These are phyloP conservation scores for Hetaerina titia DNA, from an alignment of 2,888 invertebrate genomes.

Conservation along the genomic window DNA sequence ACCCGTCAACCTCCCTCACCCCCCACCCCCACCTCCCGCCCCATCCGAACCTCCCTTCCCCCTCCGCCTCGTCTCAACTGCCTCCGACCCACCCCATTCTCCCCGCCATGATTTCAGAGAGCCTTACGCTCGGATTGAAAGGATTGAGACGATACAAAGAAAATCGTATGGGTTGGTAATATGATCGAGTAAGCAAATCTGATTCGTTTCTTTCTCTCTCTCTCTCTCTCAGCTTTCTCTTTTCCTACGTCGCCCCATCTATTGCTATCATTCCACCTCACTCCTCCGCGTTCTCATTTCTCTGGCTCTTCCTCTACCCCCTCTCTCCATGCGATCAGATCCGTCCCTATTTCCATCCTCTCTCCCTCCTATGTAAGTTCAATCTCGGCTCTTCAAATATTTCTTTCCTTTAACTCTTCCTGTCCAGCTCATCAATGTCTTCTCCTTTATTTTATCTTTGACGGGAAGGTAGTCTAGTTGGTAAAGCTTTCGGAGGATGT, in stretches of 20 bases:
- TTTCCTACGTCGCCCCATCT: not conserved
- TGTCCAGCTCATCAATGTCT: too few relatives aligned
- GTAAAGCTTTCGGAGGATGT: too few relatives aligned
- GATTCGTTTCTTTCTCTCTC: not conserved
- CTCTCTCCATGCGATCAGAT: not conserved
- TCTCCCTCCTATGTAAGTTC: too few relatives aligned
- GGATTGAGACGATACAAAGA: conserved; percentile 35
- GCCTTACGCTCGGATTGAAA: conserved; percentile 26
- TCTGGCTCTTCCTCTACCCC: not conserved
- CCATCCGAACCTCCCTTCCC: not conserved
- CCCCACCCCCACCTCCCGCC: not conserved
- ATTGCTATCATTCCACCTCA: not conserved
- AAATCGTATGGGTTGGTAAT: conserved; percentile 2
- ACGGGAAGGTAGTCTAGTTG: too few relatives aligned
- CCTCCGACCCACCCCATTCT: not conserved
- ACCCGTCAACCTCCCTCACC: not conserved
- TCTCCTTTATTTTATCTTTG: too few relatives aligned
- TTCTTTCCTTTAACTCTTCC: too few relatives aligned
- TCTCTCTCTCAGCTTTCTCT: not conserved
- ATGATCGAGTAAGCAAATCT: conserved; percentile 55
- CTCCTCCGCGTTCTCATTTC: not conserved
- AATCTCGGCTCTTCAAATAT: too few relatives aligned
- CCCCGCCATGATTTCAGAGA: not conserved
- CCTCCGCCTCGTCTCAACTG: not conserved
- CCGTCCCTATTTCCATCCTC: too few relatives aligned